Evolutionary conservation across 2,888 invertebrate genomes (phyloP), one percentile per base, ranked within the genome.

Genomic region (Matsumyia berberina): DNA sequence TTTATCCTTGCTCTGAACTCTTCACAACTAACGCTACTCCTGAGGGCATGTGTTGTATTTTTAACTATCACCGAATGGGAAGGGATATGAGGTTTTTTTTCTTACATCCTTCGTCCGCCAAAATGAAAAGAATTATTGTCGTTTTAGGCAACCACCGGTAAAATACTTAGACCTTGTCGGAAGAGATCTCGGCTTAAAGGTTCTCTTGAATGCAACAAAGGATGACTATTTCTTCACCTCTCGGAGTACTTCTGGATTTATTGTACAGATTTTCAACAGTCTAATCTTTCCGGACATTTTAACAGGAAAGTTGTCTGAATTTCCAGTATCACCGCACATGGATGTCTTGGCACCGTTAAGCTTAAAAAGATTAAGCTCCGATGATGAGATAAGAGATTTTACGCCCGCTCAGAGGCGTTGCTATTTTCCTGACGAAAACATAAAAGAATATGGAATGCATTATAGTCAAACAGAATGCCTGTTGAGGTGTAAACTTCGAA

Each of bases 1-100:
- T 60, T 0, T 58, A 55, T 0, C 86, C 87, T 24, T 90, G 90
- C 12, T 33, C 72, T 0, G 76, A 89, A 11, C 73, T 90, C 1
- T 89, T 90, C 9, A 24, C 35, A 0, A 33, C 88, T 0, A 58
- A 60, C 8, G 73, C 86, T 0, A 88, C 82, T 6, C 12, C 53
- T 0, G 69, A 87, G 0, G 91, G 90, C 1, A 81, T 81, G 39
- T 90, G 90, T 46, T 90, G 90, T 70, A 80, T 88, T 0, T 89
- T 88, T 42, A 89, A 89, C 55, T 88, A 88, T 67, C 66, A 87
- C n/a, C 67, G 85, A 12, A 15, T 35, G 6, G 42, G 9, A 1
- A n/a, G 53, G 11, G 17, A 49, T n/a, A 42, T 35, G 8, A 53
- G 49, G 83, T 87, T 35, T 24, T 62, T 12, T 35, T 6, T 5